Percentiles rank a stretch among this genome's conserved stretches.
phyloP scores from a whole-genome alignment of 2,113 vertebrate species.

The Pyrgilauda ruficollis region DNA sequence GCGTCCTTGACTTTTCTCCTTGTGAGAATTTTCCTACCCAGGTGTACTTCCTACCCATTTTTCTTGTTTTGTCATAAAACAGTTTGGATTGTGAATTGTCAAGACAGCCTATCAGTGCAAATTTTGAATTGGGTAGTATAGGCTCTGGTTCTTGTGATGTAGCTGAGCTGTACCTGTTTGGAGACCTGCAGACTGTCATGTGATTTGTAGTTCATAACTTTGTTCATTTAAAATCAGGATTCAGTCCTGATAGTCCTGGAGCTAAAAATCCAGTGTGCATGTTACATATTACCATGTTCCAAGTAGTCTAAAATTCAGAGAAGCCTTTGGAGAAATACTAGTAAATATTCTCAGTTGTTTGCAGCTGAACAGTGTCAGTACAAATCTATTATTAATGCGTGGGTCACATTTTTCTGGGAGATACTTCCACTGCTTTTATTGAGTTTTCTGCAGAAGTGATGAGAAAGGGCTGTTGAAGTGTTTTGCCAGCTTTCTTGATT shows the following conservation, averaged over 20 bases:
- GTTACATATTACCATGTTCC: background rate
- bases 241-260: background rate
- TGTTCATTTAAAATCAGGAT: background rate
- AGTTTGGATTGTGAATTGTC: background rate
- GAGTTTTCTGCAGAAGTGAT: background rate
- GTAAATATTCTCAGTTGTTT: background rate
- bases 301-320: background rate
- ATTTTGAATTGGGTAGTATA: background rate
- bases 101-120: background rate
- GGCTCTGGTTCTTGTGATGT: background rate
- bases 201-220: background rate
- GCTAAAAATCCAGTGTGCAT: background rate
- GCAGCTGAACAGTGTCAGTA: background rate
- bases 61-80: background rate
- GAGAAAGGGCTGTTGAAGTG: background rate
- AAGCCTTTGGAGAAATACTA: background rate
- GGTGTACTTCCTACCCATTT: background rate
- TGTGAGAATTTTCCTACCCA: background rate
- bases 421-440: background rate
- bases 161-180: background rate
- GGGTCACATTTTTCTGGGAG: background rate
- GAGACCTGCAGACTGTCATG: background rate
- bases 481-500: background rate
- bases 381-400: background rate
- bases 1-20: background rate